Conservation (phyloP, 1,140 invertebrate species). For the Portunus trituberculatus region DNA sequence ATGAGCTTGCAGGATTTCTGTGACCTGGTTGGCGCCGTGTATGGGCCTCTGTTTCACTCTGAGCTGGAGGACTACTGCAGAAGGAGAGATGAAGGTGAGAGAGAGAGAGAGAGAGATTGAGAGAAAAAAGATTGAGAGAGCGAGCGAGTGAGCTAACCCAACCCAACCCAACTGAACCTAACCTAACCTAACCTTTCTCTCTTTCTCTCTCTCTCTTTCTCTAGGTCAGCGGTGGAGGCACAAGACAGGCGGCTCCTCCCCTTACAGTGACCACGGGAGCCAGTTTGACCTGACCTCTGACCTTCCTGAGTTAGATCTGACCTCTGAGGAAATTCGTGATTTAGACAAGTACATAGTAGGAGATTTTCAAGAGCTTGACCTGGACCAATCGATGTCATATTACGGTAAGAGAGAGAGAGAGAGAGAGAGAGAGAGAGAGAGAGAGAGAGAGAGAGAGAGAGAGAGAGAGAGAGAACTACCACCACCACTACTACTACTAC, state of each 20-base stretch:
- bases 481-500: neutral
- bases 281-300: neutral
- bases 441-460: no score
- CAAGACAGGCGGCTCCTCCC: neutral
- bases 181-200: no score
- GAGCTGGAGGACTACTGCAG: neutral
- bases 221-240: neutral
- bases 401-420: no score
- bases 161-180: no score
- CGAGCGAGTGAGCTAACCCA: neutral
- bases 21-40: constrained; percentile 27
- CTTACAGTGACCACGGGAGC: neutral
- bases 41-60: constrained; percentile 52
- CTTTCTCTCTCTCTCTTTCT: neutral
- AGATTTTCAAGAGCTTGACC: constrained; percentile 43
- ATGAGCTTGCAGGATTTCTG: constrained; percentile 52
- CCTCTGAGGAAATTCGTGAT: constrained; percentile 60
- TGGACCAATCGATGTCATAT: neutral
- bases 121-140: neutral
- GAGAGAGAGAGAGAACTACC: neutral
- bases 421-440: no score
- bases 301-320: neutral
- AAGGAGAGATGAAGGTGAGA: constrained; percentile 36
- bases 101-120: neutral
- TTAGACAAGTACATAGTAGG: constrained; percentile 55